Conservation (phyloP, 2,113 vertebrate genomes). For the crab-eating macaque (Macaca fascicularis) region DNA sequence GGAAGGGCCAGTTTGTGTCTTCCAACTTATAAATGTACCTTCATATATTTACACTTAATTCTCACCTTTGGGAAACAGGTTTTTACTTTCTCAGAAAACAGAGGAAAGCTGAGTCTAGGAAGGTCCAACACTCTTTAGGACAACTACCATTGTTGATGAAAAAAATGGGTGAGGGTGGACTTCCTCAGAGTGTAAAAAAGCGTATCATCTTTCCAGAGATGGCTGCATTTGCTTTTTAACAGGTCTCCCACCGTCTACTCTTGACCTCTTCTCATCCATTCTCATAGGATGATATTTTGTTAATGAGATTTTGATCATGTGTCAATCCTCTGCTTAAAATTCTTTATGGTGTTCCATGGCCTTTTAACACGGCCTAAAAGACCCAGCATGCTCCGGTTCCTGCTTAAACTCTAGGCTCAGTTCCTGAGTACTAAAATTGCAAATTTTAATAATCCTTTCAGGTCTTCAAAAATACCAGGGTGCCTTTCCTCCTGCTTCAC, state of each 20-base stretch:
- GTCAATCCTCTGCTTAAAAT: constrained; percentile 1
- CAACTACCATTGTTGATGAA: background rate
- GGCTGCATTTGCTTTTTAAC: background rate
- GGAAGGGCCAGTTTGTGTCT: background rate
- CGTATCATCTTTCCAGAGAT: background rate
- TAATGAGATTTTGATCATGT: background rate
- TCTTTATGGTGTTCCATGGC: background rate
- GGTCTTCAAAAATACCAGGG: background rate
- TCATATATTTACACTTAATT: background rate
- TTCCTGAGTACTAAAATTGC: background rate
- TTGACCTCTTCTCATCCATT: background rate
- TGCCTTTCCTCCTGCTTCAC: background rate
- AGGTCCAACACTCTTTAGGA: background rate
- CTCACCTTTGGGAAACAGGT: background rate
- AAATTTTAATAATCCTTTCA: background rate
- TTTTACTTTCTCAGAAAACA: background rate
- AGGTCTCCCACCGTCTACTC: background rate
- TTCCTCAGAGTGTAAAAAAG: background rate
- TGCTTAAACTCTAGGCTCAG: background rate
- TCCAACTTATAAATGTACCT: background rate
- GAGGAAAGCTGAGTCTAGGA: background rate
- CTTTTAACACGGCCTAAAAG: background rate
- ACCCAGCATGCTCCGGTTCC: accelerated
- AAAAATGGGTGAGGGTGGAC: background rate
- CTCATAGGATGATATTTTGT: background rate